Conservation (phyloP, 2,113 vertebrate species). For the Eclectus roratus region DNA sequence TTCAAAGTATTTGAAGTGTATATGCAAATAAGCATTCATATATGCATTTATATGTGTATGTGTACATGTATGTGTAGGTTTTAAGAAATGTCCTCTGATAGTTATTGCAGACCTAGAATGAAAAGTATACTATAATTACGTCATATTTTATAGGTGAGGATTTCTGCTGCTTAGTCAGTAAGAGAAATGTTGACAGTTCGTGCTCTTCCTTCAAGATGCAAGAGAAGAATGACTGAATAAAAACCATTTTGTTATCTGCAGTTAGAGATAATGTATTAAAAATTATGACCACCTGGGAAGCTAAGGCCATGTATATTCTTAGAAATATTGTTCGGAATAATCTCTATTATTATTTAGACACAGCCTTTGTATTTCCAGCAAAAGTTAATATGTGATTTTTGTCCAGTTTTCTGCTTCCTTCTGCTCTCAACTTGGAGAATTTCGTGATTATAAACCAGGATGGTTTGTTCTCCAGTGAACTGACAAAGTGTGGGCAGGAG, state of each 20-base stretch:
- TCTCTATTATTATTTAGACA: not conserved
- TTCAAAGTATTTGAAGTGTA: not conserved
- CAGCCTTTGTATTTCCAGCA: not conserved
- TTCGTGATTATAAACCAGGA: not conserved
- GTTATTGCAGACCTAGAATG: not conserved
- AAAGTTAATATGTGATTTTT: not conserved
- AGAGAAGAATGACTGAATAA: not conserved
- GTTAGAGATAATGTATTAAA: not conserved
- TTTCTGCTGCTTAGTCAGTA: not conserved
- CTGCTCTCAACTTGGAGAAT: not conserved
- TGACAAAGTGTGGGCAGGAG: not conserved
- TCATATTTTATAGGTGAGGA: not conserved
- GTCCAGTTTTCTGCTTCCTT: not conserved
- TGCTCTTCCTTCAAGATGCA: not conserved
- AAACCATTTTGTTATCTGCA: not conserved
- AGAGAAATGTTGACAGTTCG: not conserved
- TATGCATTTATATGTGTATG: no score
- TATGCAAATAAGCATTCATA: not conserved
- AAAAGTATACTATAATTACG: not conserved
- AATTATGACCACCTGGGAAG: not conserved
- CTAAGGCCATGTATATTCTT: not conserved
- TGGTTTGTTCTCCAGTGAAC: not conserved
- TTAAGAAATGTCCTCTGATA: not conserved
- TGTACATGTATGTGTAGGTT: not conserved
- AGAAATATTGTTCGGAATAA: not conserved